These are phyloP conservation scores for Motacilla alba DNA, from an alignment of 2,113 vertebrate species.

Conservation along the genomic window DNA sequence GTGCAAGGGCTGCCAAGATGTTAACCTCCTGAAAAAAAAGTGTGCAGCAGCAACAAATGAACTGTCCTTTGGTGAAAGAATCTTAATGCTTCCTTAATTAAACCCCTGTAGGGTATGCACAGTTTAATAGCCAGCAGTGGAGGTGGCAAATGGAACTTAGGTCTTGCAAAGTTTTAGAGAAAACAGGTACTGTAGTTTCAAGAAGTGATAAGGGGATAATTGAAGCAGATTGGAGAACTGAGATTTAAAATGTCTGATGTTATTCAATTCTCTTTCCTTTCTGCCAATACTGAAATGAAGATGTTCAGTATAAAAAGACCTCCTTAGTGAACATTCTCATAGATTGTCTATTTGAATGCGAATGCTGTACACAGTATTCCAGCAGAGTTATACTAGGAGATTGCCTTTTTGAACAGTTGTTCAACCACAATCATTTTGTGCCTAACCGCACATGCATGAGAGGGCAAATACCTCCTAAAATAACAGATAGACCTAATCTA, in stretches of 20 bases:
- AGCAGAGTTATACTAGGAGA: neutral
- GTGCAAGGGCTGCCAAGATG: slow-evolving; percentile 69
- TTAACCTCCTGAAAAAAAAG: slow-evolving; percentile 44
- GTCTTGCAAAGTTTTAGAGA: slow-evolving; percentile 2
- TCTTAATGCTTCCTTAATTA: slow-evolving; percentile 64
- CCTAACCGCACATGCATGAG: neutral
- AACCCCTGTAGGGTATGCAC: slow-evolving; percentile 33
- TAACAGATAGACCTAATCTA: neutral
- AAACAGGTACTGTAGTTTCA: neutral
- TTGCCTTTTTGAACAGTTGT: neutral
- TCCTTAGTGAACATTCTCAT: neutral
- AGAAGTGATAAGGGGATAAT: neutral
- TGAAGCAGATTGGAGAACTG: neutral
- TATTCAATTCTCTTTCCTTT: neutral
- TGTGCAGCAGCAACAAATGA: neutral
- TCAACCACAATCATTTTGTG: neutral
- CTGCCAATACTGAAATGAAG: neutral
- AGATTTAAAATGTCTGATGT: neutral
- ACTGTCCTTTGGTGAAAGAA: slow-evolving; percentile 34
- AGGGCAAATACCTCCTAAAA: neutral
- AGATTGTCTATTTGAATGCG: neutral
- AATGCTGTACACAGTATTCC: neutral
- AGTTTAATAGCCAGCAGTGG: slow-evolving; percentile 35
- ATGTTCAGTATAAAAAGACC: neutral
- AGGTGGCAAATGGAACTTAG: neutral